Evolutionary conservation across 2,888 invertebrate species (phyloP).

Genomic region (Mechanitis messenoides): DNA sequence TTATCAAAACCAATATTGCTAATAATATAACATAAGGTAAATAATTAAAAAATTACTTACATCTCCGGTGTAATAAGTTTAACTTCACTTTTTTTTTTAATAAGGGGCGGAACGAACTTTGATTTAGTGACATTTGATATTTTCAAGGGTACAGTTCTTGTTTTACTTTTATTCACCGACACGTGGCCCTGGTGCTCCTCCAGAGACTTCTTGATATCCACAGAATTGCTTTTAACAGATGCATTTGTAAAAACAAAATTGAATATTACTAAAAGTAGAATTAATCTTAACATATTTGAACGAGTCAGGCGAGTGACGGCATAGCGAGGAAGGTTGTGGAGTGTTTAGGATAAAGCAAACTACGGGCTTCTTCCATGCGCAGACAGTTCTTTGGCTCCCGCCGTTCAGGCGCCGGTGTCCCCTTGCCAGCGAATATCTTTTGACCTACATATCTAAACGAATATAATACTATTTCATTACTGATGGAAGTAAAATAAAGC

Average conservation of each 20-base stretch:
- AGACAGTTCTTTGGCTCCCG: constrained; percentile 29
- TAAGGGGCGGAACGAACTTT: constrained; percentile 38
- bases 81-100: constrained; percentile 32
- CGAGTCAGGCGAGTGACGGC: constrained; percentile 2
- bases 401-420: constrained; percentile 32
- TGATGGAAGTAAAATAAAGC: too few species aligned
- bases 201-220: constrained; percentile 52
- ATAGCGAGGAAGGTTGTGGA: constrained; percentile 5
- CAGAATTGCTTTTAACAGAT: constrained; percentile 27
- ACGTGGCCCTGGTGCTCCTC: constrained; percentile 50
- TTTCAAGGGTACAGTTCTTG: constrained; percentile 44
- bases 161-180: constrained; percentile 44
- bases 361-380: constrained; percentile 21
- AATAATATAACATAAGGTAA: background rate
- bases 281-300: constrained; percentile 4
- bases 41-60: constrained; percentile 42
- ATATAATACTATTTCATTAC: too few species aligned
- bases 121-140: constrained; percentile 50
- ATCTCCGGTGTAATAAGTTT: constrained; percentile 47
- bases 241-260: constrained; percentile 14
- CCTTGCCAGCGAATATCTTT: constrained; percentile 27
- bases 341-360: constrained; percentile 17
- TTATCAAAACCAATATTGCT: background rate
- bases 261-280: constrained; percentile 17
- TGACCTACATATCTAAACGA: constrained; percentile 22